Conservation (phyloP, 2,888 invertebrate species). For the Mactromeris polynyma region DNA sequence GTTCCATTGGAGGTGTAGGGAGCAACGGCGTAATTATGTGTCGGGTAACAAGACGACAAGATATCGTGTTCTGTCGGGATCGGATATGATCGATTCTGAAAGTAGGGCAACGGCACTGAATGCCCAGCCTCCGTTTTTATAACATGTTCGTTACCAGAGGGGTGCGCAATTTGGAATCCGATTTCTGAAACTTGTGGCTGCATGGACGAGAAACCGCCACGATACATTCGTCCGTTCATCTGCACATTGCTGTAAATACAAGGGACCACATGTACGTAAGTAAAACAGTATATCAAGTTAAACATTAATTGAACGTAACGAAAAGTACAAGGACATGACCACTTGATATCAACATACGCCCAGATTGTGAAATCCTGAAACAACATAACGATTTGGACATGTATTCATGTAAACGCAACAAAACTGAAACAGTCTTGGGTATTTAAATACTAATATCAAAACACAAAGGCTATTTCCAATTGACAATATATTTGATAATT, state of each 20-base stretch:
- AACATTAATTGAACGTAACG: not conserved
- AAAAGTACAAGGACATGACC: not conserved
- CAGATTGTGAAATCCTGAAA: no score
- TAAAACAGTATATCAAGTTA: not conserved
- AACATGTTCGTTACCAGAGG: not conserved
- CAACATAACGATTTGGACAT: no score
- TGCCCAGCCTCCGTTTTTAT: slow-evolving; percentile 27
- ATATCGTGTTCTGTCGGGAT: not conserved
- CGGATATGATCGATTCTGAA: slow-evolving; percentile 45
- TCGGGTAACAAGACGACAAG: not conserved
- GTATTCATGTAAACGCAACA: not conserved
- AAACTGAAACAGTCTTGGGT: not conserved
- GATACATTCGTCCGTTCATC: slow-evolving; percentile 8
- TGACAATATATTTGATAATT: no score
- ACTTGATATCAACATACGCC: not conserved
- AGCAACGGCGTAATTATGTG: slow-evolving; percentile 17
- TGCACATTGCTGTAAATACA: slow-evolving; percentile 32
- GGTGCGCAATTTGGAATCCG: not conserved
- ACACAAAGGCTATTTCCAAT: no score
- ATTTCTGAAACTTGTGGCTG: not conserved
- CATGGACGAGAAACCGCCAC: slow-evolving; percentile 2
- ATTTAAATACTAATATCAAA: no score
- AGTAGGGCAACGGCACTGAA: slow-evolving; percentile 20
- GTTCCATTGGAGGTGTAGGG: slow-evolving; percentile 5
- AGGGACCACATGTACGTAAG: not conserved